Conservation (phyloP, 2,797 vertebrate genomes). For the Fistularia commersonii region DNA sequence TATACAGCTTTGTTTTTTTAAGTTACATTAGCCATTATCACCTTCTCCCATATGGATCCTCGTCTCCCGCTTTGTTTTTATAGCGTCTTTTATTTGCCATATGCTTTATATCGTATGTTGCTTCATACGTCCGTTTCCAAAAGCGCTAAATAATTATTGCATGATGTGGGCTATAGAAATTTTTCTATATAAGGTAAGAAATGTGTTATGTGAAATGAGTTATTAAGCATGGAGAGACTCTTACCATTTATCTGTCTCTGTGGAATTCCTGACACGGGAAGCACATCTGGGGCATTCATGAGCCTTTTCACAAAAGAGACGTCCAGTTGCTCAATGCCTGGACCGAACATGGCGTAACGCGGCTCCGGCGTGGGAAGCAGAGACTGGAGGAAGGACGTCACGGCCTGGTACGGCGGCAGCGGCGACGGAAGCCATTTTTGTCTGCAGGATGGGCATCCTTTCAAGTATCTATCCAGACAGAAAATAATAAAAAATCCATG, state of each 20-base stretch:
- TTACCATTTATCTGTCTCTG: slow-evolving; percentile 89
- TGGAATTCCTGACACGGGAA: slow-evolving; percentile 80
- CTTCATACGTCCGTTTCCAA: no score
- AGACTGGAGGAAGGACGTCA: slow-evolving; percentile 86
- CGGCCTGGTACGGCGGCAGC: slow-evolving; percentile 70
- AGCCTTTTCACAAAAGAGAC: slow-evolving; percentile 85
- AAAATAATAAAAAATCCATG: neutral
- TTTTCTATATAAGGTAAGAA: neutral
- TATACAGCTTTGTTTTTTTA: no score
- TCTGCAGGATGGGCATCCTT: slow-evolving; percentile 81
- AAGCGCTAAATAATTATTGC: no score
- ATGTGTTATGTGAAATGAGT: neutral
- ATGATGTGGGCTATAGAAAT: neutral
- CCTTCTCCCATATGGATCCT: no score
- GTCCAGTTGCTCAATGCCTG: slow-evolving; percentile 90
- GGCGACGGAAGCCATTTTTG: slow-evolving; percentile 73
- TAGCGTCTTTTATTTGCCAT: no score
- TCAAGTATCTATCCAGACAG: slow-evolving; percentile 81
- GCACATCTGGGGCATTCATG: slow-evolving; percentile 83
- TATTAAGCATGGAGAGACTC: slow-evolving; percentile 1
- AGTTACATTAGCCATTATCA: no score
- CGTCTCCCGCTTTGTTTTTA: no score
- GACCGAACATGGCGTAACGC: slow-evolving; percentile 93
- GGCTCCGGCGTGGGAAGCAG: slow-evolving; percentile 83
- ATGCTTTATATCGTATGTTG: no score